phyloP scores from a whole-genome alignment of 2,888 invertebrate genomes.

The Encarsia formosa region DNA sequence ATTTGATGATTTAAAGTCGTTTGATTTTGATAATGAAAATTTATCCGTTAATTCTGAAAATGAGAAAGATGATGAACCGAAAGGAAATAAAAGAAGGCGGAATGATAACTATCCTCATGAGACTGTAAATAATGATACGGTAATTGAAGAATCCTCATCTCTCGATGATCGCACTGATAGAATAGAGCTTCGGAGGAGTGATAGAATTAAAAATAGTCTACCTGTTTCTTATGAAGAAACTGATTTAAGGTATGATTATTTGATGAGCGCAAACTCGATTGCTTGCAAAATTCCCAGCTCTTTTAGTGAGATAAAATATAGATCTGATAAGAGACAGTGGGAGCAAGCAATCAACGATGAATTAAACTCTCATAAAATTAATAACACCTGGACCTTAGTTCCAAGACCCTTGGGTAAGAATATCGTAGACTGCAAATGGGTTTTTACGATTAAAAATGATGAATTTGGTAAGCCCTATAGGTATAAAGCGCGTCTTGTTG shows the following conservation, averaged over 20 bases:
- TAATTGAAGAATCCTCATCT: not conserved
- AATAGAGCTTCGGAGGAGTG: not conserved
- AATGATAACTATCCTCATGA: not conserved
- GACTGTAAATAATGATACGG: too few relatives aligned
- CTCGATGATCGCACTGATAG: not conserved
- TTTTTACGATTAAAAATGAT: too few relatives aligned
- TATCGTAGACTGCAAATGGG: too few relatives aligned
- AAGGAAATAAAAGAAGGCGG: too few relatives aligned
- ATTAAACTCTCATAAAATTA: constrained; percentile 24
- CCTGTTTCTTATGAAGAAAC: not conserved
- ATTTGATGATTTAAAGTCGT: too few relatives aligned
- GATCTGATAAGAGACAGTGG: constrained; percentile 25
- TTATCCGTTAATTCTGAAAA: too few relatives aligned
- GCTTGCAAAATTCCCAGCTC: constrained; percentile 18
- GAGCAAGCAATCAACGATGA: constrained; percentile 26
- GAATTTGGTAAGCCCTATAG: too few relatives aligned
- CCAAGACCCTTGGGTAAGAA: constrained; percentile 16
- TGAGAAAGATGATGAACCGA: too few relatives aligned
- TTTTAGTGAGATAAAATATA: constrained; percentile 22
- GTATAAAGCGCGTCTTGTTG: too few relatives aligned
- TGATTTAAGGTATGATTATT: not conserved
- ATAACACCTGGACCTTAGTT: constrained; percentile 23
- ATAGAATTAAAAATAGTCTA: not conserved
- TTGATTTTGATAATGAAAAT: too few relatives aligned
- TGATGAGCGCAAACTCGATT: not conserved